Conservation (phyloP, 1,140 invertebrate genomes). For the Calliphora vicina region DNA sequence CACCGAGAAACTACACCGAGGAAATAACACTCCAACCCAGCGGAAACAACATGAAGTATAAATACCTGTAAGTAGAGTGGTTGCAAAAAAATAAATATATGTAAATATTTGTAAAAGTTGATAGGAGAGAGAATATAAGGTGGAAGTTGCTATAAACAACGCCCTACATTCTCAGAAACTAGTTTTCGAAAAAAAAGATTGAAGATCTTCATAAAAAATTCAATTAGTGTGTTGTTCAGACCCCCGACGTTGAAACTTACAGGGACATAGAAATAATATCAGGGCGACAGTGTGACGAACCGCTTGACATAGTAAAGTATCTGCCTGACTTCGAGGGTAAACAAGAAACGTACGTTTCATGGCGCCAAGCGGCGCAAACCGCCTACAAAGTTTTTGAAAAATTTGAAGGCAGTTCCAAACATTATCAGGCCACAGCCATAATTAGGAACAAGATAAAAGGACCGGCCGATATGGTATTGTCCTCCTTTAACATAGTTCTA, state of each 20-base stretch:
- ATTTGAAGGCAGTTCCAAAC: conserved; percentile 35
- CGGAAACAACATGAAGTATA: not conserved
- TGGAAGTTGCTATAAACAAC: not conserved
- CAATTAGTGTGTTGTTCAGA: too few relatives aligned
- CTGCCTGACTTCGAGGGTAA: conserved; percentile 42
- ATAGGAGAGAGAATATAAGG: not conserved
- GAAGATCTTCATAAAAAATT: not conserved
- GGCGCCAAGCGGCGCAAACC: conserved; percentile 41
- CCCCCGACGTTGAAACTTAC: too few relatives aligned
- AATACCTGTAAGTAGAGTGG: not conserved
- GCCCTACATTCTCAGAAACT: not conserved
- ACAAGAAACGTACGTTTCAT: conserved; percentile 43
- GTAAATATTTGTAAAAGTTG: not conserved
- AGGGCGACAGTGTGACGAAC: not conserved
- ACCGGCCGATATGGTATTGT: conserved; percentile 38
- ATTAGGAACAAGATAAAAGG: conserved; percentile 42
- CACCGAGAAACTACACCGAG: too few relatives aligned
- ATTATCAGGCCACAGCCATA: conserved; percentile 42
- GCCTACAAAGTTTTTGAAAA: conserved; percentile 41
- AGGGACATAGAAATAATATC: not conserved
- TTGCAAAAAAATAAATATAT: not conserved
- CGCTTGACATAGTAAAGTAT: conserved; percentile 32
- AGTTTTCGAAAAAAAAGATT: not conserved
- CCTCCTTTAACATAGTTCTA: conserved; percentile 40
- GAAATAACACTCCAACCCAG: too few relatives aligned